A percentile compares a stretch with the other conserved stretches of the same genome.
phyloP scores from a whole-genome alignment of 2,113 vertebrate genomes.

The Taurulus bubalis region DNA sequence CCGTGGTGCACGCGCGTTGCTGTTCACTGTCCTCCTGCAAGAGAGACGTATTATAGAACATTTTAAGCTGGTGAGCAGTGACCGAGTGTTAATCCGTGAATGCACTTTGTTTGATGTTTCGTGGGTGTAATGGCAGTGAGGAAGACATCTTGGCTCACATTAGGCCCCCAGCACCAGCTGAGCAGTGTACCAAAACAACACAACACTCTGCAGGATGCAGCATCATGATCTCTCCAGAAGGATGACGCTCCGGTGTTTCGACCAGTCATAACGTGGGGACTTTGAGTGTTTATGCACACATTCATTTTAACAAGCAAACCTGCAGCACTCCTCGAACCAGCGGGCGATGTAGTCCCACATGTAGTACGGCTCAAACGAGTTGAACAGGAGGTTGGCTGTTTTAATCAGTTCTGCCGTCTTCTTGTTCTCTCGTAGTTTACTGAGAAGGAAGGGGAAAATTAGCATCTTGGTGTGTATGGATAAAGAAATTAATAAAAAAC shows the following conservation, averaged over 20 bases:
- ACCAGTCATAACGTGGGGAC: background rate
- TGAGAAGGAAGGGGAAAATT: conserved; percentile 67
- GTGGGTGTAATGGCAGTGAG: no score
- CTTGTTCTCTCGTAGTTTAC: conserved; percentile 98
- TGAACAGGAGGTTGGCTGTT: conserved; percentile 98
- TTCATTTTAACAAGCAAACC: conserved; percentile 78
- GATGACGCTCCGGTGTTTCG: background rate
- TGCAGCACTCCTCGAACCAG: conserved; percentile 99
- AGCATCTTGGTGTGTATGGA: background rate
- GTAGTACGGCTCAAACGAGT: conserved; percentile 99
- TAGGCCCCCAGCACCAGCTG: background rate
- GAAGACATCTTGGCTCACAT: background rate
- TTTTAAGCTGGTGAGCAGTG: background rate
- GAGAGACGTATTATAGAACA: background rate
- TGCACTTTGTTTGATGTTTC: background rate
- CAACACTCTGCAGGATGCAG: background rate
- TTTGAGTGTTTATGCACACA: background rate
- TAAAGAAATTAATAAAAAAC: background rate
- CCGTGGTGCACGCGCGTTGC: conserved; percentile 79
- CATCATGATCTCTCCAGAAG: background rate
- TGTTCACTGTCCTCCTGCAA: conserved; percentile 88
- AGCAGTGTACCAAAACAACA: background rate
- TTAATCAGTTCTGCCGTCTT: conserved; percentile 98
- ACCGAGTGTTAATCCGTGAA: background rate
- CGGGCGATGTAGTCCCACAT: conserved; percentile 99